A percentile compares a stretch with the other conserved stretches of the same genome.
phyloP scores from a whole-genome alignment of 2,113 vertebrate species.

The Acanthochromis polyacanthus region DNA sequence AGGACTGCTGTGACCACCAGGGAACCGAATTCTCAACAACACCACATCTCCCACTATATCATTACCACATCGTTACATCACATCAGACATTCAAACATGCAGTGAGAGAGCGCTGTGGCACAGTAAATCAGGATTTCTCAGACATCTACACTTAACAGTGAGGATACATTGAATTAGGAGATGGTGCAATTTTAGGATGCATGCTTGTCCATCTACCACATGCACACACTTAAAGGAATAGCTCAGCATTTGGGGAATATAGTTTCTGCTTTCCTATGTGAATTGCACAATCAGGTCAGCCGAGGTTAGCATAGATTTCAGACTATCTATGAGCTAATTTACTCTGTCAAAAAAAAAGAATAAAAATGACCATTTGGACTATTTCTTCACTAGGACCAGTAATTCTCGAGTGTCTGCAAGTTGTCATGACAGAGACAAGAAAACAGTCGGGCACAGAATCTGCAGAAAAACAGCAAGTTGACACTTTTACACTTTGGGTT shows the following conservation, averaged over 20 bases:
- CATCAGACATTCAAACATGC: slow-evolving; percentile 15
- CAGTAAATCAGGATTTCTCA: slow-evolving; percentile 26
- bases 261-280: neutral
- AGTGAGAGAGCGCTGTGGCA: neutral
- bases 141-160: slow-evolving; percentile 36
- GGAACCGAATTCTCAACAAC: slow-evolving; percentile 34
- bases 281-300: neutral
- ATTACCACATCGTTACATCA: slow-evolving; percentile 41
- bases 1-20: slow-evolving; percentile 44
- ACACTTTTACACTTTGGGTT: neutral
- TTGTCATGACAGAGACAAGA: neutral
- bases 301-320: too few species aligned
- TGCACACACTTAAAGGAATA: neutral
- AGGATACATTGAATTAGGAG: slow-evolving; percentile 33
- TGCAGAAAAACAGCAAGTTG: neutral
- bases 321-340: neutral
- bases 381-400: neutral
- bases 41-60: slow-evolving; percentile 29
- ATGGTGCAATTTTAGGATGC: neutral
- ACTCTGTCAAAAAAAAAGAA: neutral
- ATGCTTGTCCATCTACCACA: neutral
- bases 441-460: neutral
- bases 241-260: neutral
- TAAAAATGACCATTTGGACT: neutral
- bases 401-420: neutral